These are phyloP conservation scores for Halocynthia roretzi DNA, from an alignment of 23 tunicate species.

Conservation along the genomic window DNA sequence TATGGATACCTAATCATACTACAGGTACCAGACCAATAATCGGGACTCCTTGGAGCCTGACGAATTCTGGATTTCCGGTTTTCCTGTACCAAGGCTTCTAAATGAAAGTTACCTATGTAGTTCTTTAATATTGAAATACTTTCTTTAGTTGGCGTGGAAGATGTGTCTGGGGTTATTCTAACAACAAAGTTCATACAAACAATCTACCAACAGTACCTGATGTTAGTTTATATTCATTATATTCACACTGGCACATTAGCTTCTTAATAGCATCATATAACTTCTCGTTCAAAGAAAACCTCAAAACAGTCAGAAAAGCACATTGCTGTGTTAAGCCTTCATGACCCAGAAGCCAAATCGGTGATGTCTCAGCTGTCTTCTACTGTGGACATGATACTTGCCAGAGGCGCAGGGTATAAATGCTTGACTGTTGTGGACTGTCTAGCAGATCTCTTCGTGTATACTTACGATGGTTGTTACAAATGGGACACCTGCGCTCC, in stretches of 20 bases:
- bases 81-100: too few species aligned
- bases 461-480: conserved; percentile 48
- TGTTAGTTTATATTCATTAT: background rate
- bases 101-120: too few species aligned
- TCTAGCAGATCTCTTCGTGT: conserved; percentile 50
- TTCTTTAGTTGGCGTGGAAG: conserved; percentile 34
- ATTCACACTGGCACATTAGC: background rate
- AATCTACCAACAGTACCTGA: conserved; percentile 22
- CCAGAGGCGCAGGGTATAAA: conserved; percentile 79
- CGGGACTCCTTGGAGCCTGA: too few species aligned
- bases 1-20: too few species aligned
- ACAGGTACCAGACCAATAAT: too few species aligned
- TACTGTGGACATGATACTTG: conserved; percentile 19
- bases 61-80: too few species aligned
- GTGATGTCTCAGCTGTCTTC: background rate
- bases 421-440: conserved; percentile 56
- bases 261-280: background rate
- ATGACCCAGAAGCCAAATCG: conserved; percentile 13
- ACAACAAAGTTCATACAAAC: conserved; percentile 19
- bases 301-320: background rate
- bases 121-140: background rate
- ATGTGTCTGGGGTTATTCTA: conserved; percentile 47
- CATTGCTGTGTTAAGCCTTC: conserved; percentile 20
- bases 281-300: background rate
- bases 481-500: conserved; percentile 94